These are phyloP conservation scores for Archips crataeganus DNA, from an alignment of 2,888 invertebrate species.

Conservation along the genomic window DNA sequence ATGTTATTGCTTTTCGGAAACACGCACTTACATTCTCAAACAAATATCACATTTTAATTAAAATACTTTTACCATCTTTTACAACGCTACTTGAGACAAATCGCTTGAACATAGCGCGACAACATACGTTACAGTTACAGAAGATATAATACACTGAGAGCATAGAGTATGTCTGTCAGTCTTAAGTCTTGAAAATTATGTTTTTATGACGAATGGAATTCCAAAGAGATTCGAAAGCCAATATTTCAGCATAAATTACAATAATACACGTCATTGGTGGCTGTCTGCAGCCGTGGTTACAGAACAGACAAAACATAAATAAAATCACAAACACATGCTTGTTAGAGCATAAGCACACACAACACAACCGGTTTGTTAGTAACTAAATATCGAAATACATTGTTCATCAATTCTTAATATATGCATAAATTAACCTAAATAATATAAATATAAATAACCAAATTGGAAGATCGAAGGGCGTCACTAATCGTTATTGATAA, in stretches of 20 bases:
- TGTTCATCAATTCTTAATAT: constrained; percentile 78
- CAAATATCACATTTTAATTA: constrained; percentile 80
- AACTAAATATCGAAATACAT: constrained; percentile 76
- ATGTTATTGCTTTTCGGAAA: constrained; percentile 83
- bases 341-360: constrained; percentile 84
- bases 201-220: constrained; percentile 63
- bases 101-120: constrained; percentile 55
- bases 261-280: constrained; percentile 66
- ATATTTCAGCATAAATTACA: constrained; percentile 85
- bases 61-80: constrained; percentile 67
- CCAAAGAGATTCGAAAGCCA: constrained; percentile 60
- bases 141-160: constrained; percentile 49
- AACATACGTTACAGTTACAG: constrained; percentile 54
- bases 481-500: constrained; percentile 54
- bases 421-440: constrained; percentile 73
- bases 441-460: constrained; percentile 75
- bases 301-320: constrained; percentile 56
- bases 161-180: constrained; percentile 67
- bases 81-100: constrained; percentile 60
- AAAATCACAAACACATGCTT: constrained; percentile 83
- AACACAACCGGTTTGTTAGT: constrained; percentile 85
- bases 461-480: constrained; percentile 76
- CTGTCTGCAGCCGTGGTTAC: constrained; percentile 52
- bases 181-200: constrained; percentile 65
- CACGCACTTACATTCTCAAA: constrained; percentile 75